These are phyloP conservation scores for Catharus fuscescens DNA, from an alignment of 2,113 vertebrate genomes.

Conservation along the genomic window DNA sequence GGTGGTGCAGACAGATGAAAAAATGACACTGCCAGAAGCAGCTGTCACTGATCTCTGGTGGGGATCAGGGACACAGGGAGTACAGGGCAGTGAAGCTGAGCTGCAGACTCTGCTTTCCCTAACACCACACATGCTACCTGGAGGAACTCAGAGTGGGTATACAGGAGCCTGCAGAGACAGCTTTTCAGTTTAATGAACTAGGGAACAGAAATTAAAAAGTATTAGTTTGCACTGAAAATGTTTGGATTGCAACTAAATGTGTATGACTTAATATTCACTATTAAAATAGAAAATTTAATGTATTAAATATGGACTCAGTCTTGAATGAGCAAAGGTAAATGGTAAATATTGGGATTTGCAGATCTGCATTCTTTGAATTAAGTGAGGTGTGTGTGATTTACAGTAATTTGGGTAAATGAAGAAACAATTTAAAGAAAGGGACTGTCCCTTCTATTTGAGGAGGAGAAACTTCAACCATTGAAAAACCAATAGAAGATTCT, in stretches of 20 bases:
- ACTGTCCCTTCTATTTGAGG: background rate
- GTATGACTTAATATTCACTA: background rate
- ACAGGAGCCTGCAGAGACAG: background rate
- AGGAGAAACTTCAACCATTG: background rate
- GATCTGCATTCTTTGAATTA: background rate
- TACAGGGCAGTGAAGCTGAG: background rate
- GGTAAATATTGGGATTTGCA: background rate
- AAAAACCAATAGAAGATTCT: background rate
- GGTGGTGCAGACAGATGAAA: background rate
- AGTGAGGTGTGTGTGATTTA: rapidly evolving
- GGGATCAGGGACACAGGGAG: too few relatives aligned
- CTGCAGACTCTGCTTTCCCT: background rate
- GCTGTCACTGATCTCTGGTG: background rate
- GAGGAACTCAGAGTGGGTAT: background rate
- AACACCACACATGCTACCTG: rapidly evolving
- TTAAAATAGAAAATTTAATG: background rate
- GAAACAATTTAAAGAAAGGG: background rate
- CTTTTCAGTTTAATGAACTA: background rate
- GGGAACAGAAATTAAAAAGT: background rate
- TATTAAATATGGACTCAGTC: background rate
- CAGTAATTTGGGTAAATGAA: background rate
- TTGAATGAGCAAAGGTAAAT: background rate
- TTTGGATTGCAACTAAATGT: background rate
- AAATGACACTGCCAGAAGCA: background rate
- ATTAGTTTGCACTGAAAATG: background rate